A percentile compares a stretch with the other conserved stretches of the same genome.
Evolutionary conservation across 1,140 invertebrate genomes (phyloP).

Genomic region (Colletes latitarsis): DNA sequence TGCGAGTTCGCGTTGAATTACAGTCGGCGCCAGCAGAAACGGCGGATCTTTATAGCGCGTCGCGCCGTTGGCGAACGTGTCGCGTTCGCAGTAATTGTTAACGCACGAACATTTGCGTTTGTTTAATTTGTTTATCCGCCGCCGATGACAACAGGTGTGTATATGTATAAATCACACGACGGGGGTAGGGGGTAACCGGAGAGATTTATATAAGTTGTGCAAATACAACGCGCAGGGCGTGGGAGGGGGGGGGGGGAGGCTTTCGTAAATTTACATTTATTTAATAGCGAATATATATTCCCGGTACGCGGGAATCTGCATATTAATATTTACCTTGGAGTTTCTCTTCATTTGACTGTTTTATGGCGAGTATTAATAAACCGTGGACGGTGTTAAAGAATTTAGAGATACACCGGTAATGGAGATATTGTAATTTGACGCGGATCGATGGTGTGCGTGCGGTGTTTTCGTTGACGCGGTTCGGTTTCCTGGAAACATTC

Average conservation of each 20-base stretch:
- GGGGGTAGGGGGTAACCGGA: background rate
- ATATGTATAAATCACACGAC: slow-evolving; percentile 15
- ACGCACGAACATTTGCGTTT: slow-evolving; percentile 34
- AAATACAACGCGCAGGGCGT: background rate
- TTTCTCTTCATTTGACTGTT: slow-evolving; percentile 22
- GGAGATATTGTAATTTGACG: slow-evolving; percentile 39
- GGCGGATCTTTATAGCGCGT: background rate
- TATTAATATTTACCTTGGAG: slow-evolving; percentile 47
- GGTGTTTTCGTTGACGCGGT: too few species aligned
- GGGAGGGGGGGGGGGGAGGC: background rate
- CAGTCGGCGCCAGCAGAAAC: background rate
- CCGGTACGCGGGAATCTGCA: slow-evolving; percentile 12
- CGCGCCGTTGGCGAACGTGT: background rate
- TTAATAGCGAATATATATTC: slow-evolving; percentile 39
- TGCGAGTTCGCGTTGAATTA: slow-evolving; percentile 17
- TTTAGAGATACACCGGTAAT: slow-evolving; percentile 24
- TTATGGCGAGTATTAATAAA: slow-evolving; percentile 35
- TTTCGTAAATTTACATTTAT: slow-evolving; percentile 47
- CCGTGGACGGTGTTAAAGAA: slow-evolving; percentile 30
- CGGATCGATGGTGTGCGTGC: background rate
- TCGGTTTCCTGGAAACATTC: background rate
- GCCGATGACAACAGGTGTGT: slow-evolving; percentile 42
- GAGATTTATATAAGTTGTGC: slow-evolving; percentile 12
- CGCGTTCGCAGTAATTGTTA: slow-evolving; percentile 25
- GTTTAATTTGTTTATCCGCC: slow-evolving; percentile 43